Conservation (phyloP, 92 coral and sea anemone species). For the Zoanthus sansibaricus region DNA sequence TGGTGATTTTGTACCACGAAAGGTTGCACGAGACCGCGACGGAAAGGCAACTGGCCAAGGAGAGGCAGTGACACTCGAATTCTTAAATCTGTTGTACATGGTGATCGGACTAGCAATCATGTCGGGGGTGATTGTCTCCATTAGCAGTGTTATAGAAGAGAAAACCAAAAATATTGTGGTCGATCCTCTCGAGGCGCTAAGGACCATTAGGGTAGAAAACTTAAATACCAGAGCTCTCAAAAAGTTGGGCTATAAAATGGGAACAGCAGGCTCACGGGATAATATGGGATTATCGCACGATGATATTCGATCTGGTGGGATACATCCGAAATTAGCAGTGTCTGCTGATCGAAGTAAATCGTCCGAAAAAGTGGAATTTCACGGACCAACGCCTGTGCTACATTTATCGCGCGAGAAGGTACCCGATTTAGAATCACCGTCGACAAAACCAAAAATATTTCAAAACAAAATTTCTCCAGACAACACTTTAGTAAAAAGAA, state of each 20-base stretch:
- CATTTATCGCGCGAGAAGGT: slow-evolving; percentile 62
- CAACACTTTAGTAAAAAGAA: neutral
- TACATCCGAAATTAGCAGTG: slow-evolving; percentile 70
- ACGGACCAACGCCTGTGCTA: slow-evolving; percentile 89
- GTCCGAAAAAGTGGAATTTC: slow-evolving; percentile 84
- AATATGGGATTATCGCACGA: slow-evolving; percentile 57
- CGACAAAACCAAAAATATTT: slow-evolving; percentile 36
- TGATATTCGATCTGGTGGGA: slow-evolving; percentile 49
- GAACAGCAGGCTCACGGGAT: slow-evolving; percentile 35
- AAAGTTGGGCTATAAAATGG: slow-evolving; percentile 90
- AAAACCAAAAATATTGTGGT: slow-evolving; percentile 89
- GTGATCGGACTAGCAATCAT: slow-evolving; percentile 96
- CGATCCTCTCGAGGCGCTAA: slow-evolving; percentile 93
- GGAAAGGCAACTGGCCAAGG: neutral
- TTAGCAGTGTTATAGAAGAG: slow-evolving; percentile 96
- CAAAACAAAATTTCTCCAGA: slow-evolving; percentile 40
- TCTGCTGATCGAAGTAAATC: slow-evolving; percentile 73
- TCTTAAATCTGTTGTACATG: slow-evolving; percentile 89
- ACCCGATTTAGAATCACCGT: slow-evolving; percentile 5
- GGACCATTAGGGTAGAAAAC: slow-evolving; percentile 81
- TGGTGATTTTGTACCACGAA: slow-evolving; percentile 92
- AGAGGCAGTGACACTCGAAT: slow-evolving; percentile 70
- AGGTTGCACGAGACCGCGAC: slow-evolving; percentile 18
- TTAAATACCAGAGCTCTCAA: slow-evolving; percentile 90
- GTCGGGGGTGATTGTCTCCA: slow-evolving; percentile 98